phyloP scores from a whole-genome alignment of 2,113 vertebrate species.

The Plestiodon gilberti region DNA sequence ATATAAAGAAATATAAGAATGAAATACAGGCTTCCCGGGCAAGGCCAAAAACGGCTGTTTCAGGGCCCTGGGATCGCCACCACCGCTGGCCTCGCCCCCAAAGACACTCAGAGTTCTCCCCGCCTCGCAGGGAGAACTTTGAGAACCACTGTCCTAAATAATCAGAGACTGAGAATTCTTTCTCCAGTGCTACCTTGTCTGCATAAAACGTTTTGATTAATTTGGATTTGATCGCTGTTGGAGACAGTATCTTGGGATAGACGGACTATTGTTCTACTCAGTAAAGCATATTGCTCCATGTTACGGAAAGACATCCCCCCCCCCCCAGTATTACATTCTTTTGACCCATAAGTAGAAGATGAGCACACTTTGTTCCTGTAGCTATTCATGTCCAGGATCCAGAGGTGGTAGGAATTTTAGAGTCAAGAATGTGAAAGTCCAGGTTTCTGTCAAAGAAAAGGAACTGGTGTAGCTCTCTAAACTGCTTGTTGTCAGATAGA shows the following conservation, averaged over 20 bases:
- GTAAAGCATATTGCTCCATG: neutral
- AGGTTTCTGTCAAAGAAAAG: neutral
- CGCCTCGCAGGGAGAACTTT: too few species aligned
- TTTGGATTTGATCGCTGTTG: neutral
- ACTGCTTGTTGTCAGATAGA: neutral
- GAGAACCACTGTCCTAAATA: neutral
- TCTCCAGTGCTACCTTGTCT: neutral
- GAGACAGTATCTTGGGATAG: neutral
- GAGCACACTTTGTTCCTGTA: neutral
- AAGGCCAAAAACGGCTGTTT: too few species aligned
- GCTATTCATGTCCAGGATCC: neutral
- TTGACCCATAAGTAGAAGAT: neutral
- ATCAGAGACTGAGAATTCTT: neutral
- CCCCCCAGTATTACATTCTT: neutral
- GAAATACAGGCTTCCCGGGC: too few species aligned
- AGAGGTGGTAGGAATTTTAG: neutral
- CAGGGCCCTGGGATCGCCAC: too few species aligned
- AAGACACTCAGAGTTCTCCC: too few species aligned
- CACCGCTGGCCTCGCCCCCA: too few species aligned
- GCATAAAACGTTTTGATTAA: neutral
- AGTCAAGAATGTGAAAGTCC: neutral
- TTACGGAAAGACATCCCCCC: neutral
- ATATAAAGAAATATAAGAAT: conserved; percentile 1
- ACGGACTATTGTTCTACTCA: neutral
- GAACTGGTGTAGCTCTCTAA: neutral